Percentiles rank a stretch among this genome's conserved stretches.
phyloP scores from a whole-genome alignment of 2,888 invertebrate species.

The Lasioglossum pauxillum region DNA sequence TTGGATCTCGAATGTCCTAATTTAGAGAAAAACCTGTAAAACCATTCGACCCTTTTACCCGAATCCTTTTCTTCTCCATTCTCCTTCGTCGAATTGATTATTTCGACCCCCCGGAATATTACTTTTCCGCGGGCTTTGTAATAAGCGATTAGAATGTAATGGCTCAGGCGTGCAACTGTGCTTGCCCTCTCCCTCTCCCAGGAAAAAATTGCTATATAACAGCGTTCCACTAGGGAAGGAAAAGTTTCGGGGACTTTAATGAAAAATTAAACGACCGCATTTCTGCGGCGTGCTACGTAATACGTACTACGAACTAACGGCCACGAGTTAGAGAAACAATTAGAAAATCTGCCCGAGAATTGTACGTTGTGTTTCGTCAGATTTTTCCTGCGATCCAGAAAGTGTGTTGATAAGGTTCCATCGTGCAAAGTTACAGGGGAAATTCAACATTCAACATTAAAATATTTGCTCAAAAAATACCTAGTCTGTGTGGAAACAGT shows the following conservation, averaged over 20 bases:
- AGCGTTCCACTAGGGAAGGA: not conserved
- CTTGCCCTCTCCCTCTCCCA: not conserved
- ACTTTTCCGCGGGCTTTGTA: not conserved
- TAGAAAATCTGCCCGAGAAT: not conserved
- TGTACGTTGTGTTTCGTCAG: not conserved
- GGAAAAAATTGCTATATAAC: not conserved
- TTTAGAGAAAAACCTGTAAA: not conserved
- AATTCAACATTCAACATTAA: not conserved
- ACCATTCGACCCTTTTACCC: not conserved
- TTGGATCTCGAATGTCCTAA: conserved; percentile 26
- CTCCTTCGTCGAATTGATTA: not conserved
- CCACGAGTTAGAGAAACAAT: not conserved
- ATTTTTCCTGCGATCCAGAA: not conserved
- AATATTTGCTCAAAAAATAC: too few species aligned
- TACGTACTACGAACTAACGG: not conserved
- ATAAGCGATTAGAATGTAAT: conserved; percentile 16
- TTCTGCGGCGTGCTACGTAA: not conserved
- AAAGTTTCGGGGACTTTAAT: not conserved
- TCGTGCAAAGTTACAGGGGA: not conserved
- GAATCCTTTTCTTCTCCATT: not conserved
- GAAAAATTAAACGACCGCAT: not conserved
- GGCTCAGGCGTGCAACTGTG: not conserved
- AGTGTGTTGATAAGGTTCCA: not conserved
- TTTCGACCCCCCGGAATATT: not conserved
- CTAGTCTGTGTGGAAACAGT: too few species aligned